These are phyloP conservation scores for Sympetrum striolatum DNA, from an alignment of 2,888 invertebrate species.

Conservation along the genomic window DNA sequence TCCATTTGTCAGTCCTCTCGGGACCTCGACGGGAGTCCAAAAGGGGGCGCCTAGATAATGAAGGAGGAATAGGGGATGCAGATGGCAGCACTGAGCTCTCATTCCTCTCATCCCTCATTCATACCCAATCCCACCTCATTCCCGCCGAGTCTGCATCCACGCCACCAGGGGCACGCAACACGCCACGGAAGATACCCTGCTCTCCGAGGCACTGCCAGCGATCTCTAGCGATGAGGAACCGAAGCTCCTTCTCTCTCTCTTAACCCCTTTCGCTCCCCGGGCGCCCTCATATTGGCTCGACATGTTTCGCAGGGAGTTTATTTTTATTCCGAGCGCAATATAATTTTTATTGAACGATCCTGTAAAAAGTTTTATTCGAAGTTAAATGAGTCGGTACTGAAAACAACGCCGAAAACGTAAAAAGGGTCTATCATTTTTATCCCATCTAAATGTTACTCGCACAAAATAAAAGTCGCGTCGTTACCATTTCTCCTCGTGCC, in stretches of 20 bases:
- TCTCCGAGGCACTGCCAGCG: slow-evolving; percentile 35
- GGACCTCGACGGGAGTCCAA: neutral
- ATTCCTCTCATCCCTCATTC: slow-evolving; percentile 15
- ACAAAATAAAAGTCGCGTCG: neutral
- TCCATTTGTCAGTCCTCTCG: neutral
- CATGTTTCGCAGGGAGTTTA: neutral
- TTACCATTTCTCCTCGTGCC: neutral
- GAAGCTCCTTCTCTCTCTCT: slow-evolving; percentile 1
- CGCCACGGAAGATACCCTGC: neutral
- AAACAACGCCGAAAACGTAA: neutral
- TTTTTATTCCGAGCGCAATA: neutral
- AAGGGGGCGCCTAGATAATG: neutral
- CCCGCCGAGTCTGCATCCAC: neutral
- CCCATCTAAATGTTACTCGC: neutral
- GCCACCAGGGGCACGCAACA: neutral
- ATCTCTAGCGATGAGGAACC: slow-evolving; percentile 34
- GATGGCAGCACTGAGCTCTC: slow-evolving; percentile 8
- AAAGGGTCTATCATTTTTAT: neutral
- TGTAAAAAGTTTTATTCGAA: slow-evolving; percentile 28
- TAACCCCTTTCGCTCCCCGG: neutral
- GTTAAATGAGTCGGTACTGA: slow-evolving; percentile 9
- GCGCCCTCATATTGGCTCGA: neutral
- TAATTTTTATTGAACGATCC: slow-evolving; percentile 22
- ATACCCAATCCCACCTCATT: neutral
- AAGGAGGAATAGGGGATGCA: neutral